Evolutionary conservation across 2,113 vertebrate genomes (phyloP), one percentile per base, ranked within the genome.

Genomic region (Ceyx cyanopectus): DNA sequence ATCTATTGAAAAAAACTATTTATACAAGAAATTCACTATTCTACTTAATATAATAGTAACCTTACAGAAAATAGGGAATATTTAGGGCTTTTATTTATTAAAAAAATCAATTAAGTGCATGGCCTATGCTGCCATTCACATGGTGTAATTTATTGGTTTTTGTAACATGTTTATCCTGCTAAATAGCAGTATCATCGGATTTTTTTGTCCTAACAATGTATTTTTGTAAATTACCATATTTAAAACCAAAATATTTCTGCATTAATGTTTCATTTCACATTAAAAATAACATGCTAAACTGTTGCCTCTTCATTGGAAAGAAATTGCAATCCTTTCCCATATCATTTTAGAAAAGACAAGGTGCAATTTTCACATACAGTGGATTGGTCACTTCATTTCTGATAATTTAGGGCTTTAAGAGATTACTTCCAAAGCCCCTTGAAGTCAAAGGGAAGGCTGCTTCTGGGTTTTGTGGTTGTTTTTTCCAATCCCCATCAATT

Each of bases 81-180:
- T 88, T 93, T 91, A 88, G 93, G 90, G 89, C 84, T 94, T 87
- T 91, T 94, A 89, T 94, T 96, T 96, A 92, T 94, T 93, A 60
- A 78, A 89, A 81, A 43, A 18, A 6, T 84, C 43, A 94, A 80
- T 76, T 54, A 74, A 80, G 73, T 74, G 78, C 69, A 90, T 92
- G 95, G 92, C 94, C 81, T 85, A 83, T 56, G 93, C 82, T 96
- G 96, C 94, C 93, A 87, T 93, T 86, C 85, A 88, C 81, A 58
- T 67, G 57, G 66, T 96, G 85, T 94, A 41, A 46, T 75, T 90
- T 81, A 72, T 65, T 80, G 69, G 73, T 85, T 96, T 93, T 96
- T 87, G 89, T 91, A 89, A 81, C 32, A 68, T 40, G 72, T 93
- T 93, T 77, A 67, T 80, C 79, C 60, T 94, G 81, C 54, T 41